Conservation (phyloP, 2,888 invertebrate species). For the Catocala fraxini region DNA sequence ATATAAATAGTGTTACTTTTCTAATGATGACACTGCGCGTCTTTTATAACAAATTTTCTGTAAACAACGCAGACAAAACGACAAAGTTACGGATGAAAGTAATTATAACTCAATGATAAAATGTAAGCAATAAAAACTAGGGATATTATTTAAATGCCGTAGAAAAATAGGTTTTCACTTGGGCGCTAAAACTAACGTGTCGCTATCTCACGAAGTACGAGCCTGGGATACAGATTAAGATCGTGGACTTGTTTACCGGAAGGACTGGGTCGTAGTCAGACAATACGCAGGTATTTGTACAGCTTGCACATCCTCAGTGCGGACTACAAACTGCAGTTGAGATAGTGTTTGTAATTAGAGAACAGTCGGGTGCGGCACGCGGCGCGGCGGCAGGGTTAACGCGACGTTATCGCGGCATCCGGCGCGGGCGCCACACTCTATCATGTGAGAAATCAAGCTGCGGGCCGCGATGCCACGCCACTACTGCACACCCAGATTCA, state of each 20-base stretch:
- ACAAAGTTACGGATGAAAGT: no score
- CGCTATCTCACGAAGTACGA: constrained; percentile 32
- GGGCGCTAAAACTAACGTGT: constrained; percentile 27
- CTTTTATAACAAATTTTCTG: no score
- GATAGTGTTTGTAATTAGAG: constrained; percentile 80
- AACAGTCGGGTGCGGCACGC: constrained; percentile 55
- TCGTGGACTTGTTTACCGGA: constrained; percentile 71
- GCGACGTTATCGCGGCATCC: constrained; percentile 74
- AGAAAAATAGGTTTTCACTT: not conserved
- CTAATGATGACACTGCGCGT: no score
- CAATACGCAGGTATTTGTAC: constrained; percentile 68
- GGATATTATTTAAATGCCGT: no score
- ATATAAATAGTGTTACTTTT: no score
- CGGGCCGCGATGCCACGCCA: constrained; percentile 41
- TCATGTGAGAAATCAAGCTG: constrained; percentile 80
- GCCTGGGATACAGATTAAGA: constrained; percentile 66
- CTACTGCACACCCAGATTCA: constrained; percentile 19
- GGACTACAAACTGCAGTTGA: constrained; percentile 52
- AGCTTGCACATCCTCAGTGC: constrained; percentile 63
- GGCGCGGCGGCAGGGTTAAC: constrained; percentile 56
- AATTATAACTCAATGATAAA: no score
- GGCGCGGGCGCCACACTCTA: constrained; percentile 65
- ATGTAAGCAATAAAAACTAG: no score
- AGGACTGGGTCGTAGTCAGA: constrained; percentile 64
- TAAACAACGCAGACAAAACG: no score